These are phyloP conservation scores for Crotophaga sulcirostris DNA, from an alignment of 2,113 vertebrate genomes.

Conservation along the genomic window DNA sequence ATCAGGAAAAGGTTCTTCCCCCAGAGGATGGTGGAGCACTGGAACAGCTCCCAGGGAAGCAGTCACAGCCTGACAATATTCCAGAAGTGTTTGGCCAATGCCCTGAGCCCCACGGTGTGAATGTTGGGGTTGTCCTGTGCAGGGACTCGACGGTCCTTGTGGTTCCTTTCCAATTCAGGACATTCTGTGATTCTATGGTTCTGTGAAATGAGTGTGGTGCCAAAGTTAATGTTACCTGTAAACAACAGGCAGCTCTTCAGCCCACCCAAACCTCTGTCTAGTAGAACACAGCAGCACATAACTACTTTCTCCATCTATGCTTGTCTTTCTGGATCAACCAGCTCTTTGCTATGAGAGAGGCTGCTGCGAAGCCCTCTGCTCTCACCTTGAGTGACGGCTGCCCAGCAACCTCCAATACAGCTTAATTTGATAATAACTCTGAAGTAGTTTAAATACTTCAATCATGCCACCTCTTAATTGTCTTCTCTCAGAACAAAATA, in stretches of 20 bases:
- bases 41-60: no score
- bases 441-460: slow-evolving; percentile 67
- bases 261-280: not conserved
- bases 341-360: not conserved
- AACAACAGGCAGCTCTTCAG: not conserved
- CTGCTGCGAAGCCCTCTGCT: not conserved
- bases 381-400: slow-evolving; percentile 12
- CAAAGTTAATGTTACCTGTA: not conserved
- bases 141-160: no score
- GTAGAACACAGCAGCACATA: not conserved
- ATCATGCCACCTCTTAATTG: slow-evolving; percentile 64
- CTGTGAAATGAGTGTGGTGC: not conserved
- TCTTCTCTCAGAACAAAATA: slow-evolving; percentile 61
- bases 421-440: slow-evolving; percentile 65
- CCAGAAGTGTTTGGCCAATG: no score
- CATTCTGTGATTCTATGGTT: no score
- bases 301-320: not conserved
- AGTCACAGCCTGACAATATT: no score
- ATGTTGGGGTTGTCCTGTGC: no score
- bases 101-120: no score
- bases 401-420: slow-evolving; percentile 37
- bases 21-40: no score
- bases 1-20: no score
- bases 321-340: not conserved
- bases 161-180: no score